phyloP scores from a whole-genome alignment of 2,113 vertebrate genomes.

The Rhea americana region DNA sequence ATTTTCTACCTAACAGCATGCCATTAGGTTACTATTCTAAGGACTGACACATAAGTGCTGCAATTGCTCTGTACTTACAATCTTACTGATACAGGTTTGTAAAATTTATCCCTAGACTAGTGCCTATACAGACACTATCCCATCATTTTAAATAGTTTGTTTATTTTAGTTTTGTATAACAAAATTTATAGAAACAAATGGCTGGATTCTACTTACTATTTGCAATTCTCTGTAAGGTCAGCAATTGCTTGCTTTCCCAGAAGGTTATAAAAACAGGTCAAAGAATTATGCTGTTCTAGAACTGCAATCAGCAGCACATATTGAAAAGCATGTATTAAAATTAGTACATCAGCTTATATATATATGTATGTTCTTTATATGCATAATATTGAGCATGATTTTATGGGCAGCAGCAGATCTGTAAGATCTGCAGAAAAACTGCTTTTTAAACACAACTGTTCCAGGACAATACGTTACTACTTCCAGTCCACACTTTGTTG shows the following conservation, averaged over 20 bases:
- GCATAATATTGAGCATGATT: not conserved
- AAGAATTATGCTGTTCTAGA: not conserved
- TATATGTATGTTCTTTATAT: not conserved
- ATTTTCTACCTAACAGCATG: not conserved
- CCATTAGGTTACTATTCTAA: not conserved
- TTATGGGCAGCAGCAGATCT: not conserved
- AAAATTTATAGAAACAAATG: not conserved
- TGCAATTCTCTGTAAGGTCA: not conserved
- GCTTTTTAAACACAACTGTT: not conserved
- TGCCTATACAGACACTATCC: not conserved
- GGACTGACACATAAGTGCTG: not conserved
- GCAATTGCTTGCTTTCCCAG: not conserved
- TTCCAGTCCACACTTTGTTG: not conserved
- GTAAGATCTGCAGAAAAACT: not conserved
- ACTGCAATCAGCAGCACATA: not conserved
- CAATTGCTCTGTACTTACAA: not conserved
- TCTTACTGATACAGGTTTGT: not conserved
- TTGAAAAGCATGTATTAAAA: not conserved
- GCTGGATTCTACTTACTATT: not conserved
- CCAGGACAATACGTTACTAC: not conserved
- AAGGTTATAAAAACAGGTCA: not conserved
- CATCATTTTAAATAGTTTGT: not conserved
- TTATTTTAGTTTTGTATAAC: not conserved
- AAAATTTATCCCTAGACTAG: not conserved
- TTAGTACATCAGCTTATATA: not conserved